Base-by-base conservation (phyloP, 2,797 vertebrate genomes). In the Natrix natrix region DNA sequence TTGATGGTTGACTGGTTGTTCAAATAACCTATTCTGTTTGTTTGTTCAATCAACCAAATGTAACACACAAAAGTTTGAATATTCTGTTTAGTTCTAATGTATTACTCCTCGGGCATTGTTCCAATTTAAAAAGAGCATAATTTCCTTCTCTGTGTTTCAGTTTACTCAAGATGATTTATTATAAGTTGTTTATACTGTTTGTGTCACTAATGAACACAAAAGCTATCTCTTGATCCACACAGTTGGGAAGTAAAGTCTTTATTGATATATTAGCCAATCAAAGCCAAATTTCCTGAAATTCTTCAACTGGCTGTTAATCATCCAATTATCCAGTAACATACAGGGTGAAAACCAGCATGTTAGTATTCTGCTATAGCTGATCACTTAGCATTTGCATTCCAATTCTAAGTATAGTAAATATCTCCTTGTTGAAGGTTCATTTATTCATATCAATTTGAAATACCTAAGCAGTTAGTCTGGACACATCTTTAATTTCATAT, bases 391-490 rank as follows among this genome's bases (percentile, higher is more conserved):
- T 96, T 96, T 95, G 86, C 89, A 88, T 95, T 96, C 90, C 92
- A 94, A 26, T 60, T 94, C 59, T 26, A 88, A 95, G 90, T 2
- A 83, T 92, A 94, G 37, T 94, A 94, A 91, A 96, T 95, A 90
- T 95, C 26, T 57, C 0, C 0, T 87, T 94, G 69, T n/a, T 95
- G 94, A 96, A 96, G 48, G 54, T 94, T 96, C 95, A 95, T 96
- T 96, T 95, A 95, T 97, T 95, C 87, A 94, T 0, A 20, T 95
- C 91, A 91, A 4, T 89, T 56, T 94, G 92, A 96, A 97, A 96
- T 94, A 94, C 48, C 88, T 94, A 93, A 87, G 86, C 0, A 0
- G 26, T 93, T 91, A 95, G 60, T 92, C 87, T 0, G 0, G 94
- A 96, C 60, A 88, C 1, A 54, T 91, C 89, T 95, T 95, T 94